Evolutionary conservation across 2,888 invertebrate species (phyloP).

Genomic region (Branchellion lobata): DNA sequence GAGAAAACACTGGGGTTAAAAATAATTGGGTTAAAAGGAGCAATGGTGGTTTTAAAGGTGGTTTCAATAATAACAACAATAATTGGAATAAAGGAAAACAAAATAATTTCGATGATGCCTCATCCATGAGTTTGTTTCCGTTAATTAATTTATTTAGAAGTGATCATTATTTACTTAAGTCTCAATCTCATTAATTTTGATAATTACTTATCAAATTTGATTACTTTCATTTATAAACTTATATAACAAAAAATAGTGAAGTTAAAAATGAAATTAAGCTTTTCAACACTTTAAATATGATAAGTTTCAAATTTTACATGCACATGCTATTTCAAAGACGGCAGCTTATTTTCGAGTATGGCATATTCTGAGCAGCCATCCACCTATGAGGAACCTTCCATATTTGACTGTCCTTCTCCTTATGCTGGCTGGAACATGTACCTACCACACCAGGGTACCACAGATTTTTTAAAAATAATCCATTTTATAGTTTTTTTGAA

Average conservation of each 20-base stretch:
- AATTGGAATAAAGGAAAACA: background rate
- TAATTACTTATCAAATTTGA: background rate
- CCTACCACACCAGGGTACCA: constrained; percentile 71
- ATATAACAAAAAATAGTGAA: background rate
- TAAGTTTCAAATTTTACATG: background rate
- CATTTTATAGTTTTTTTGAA: background rate
- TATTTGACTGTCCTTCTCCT: constrained; percentile 58
- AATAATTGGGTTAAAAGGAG: constrained; percentile 6
- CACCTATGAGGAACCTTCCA: constrained; percentile 53
- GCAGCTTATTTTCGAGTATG: background rate
- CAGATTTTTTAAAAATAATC: background rate
- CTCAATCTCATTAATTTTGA: background rate
- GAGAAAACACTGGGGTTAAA: background rate
- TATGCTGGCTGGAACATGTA: constrained; percentile 78
- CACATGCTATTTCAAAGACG: background rate
- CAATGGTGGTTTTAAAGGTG: background rate
- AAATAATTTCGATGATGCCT: background rate
- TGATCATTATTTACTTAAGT: background rate
- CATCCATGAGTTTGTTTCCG: constrained; percentile 3
- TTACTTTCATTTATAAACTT: background rate
- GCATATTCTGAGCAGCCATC: background rate
- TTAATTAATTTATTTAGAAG: background rate
- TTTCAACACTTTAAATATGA: background rate
- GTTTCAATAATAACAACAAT: no score
- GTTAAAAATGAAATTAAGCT: background rate